A percentile compares a stretch with the other conserved stretches of the same genome.
phyloP scores from a whole-genome alignment of 2,888 invertebrate species.

The Catocala nupta region DNA sequence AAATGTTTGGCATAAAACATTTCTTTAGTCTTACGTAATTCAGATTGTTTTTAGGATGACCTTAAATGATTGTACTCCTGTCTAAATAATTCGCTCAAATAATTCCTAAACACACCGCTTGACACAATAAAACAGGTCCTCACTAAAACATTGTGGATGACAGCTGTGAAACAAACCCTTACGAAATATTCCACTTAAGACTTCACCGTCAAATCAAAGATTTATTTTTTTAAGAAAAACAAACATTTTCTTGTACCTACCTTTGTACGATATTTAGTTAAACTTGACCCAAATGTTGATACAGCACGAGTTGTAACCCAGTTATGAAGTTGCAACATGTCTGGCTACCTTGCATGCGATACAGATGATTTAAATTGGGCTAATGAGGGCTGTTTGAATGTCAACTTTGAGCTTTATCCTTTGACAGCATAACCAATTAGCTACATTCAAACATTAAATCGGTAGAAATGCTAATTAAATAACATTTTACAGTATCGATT shows the following conservation, averaged over 20 bases:
- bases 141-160: not conserved
- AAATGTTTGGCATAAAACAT: too few species aligned
- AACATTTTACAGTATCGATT: too few species aligned
- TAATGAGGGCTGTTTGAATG: slow-evolving; percentile 34
- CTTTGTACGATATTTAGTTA: slow-evolving; percentile 43
- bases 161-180: slow-evolving; percentile 29
- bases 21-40: too few species aligned
- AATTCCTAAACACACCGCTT: too few species aligned
- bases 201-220: slow-evolving; percentile 41
- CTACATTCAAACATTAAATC: too few species aligned
- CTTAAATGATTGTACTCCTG: too few species aligned
- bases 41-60: too few species aligned
- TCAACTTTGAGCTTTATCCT: slow-evolving; percentile 19
- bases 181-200: slow-evolving; percentile 18
- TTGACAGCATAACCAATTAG: slow-evolving; percentile 25
- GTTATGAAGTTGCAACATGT: slow-evolving; percentile 75
- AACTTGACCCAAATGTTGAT: slow-evolving; percentile 76
- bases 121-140: too few species aligned
- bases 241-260: slow-evolving; percentile 22
- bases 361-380: slow-evolving; percentile 32
- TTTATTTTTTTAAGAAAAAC: slow-evolving; percentile 38
- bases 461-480: too few species aligned
- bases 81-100: too few species aligned
- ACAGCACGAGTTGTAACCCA: slow-evolving; percentile 71
- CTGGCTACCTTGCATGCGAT: slow-evolving; percentile 55